Base-by-base conservation (phyloP, 1,140 invertebrate genomes). In the Globodera rostochiensis region DNA sequence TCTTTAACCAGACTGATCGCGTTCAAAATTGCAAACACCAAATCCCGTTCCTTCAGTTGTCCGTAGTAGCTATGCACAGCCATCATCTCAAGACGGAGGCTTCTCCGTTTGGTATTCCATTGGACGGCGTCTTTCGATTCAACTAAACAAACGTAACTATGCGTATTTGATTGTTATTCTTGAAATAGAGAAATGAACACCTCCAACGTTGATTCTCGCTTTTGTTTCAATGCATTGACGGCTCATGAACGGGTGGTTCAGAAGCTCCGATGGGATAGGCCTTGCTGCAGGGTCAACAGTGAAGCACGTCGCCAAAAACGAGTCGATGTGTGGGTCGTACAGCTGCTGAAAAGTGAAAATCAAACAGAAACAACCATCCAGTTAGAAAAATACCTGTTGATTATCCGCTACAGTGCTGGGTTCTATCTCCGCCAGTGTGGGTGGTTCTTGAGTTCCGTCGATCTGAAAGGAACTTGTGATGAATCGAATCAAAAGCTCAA, bases 151-250 rank as follows among this genome's bases (percentile, higher is more conserved):
- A 73, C 25, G 21, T 1, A 7, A 25, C 15, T 19, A 47, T 6
- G 11, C 6, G 1, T 36, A n/a, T 53, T 21, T 53, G 11, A n/a
- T 9, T 2, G 11, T 77, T 19, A 13, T 57, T 67, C 11, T 13
- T 25, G 4, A 64, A 77, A 36, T 49, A 46, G 6, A 66, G 13
- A 15, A 53, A 49, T 50, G 25, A 45, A 9, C 46, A 70, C 77
- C 77, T 78, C 77, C 77, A 69, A 78, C n/a, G 9, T 78, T 66
- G 13, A 76, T 57, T 8, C 74, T 36, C 57, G 49, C 74, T 50
- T 76, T 66, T 3, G 36, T 66, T 57, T 76, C 66, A n/a, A 53
- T 21, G 77, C 66, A 64, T 49, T 47, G 46, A 11, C 64, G 13
- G 19, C 64, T 15, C 77, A 78, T 69, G 47, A 78, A 78, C 25